Evolutionary conservation across 2,797 vertebrate genomes (phyloP).

Genomic region (Gallirallus australis): DNA sequence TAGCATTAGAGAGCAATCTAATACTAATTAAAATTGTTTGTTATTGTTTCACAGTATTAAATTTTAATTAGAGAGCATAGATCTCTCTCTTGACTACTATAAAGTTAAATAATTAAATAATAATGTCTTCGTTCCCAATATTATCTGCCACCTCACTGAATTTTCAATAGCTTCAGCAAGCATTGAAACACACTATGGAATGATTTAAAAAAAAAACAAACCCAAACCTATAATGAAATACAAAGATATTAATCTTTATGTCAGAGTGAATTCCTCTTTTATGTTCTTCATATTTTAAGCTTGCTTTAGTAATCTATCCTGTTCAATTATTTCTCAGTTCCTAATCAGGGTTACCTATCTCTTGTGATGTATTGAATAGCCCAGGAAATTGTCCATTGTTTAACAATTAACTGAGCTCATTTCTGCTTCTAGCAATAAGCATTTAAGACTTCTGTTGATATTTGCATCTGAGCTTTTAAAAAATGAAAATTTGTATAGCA

Average conservation of each 20-base stretch:
- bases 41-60: not conserved
- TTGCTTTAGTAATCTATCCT: not conserved
- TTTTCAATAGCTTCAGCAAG: not conserved
- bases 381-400: not conserved
- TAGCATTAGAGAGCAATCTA: not conserved
- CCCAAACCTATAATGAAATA: not conserved
- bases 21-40: conserved; percentile 15
- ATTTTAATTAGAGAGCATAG: conserved; percentile 8
- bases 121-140: not conserved
- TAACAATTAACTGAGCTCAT: conserved; percentile 32
- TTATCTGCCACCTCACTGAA: not conserved
- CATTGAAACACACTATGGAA: not conserved
- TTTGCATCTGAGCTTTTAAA: not conserved
- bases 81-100: not conserved
- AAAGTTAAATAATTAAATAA: conserved; percentile 6
- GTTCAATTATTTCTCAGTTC: conserved; percentile 24
- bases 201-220: not conserved
- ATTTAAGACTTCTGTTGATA: not conserved
- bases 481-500: not conserved
- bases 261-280: not conserved
- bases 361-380: not conserved
- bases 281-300: not conserved
- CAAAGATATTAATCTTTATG: not conserved
- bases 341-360: not conserved
- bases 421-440: conserved; percentile 14